Conservation (phyloP, 2,797 vertebrate species). For the Schizothorax lantsangensis region DNA sequence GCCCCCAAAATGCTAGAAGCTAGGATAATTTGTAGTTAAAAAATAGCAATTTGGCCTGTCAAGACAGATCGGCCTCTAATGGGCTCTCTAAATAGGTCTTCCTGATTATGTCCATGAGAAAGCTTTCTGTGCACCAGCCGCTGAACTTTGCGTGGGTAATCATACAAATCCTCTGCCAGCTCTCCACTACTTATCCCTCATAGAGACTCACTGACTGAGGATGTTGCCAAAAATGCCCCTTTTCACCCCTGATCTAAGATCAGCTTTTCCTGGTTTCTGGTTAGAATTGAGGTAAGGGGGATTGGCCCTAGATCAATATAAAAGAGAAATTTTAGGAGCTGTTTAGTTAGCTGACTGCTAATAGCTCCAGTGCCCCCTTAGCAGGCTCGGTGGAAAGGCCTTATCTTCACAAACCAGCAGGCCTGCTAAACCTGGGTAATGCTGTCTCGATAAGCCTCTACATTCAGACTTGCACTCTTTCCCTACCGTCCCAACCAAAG, state of each 20-base stretch:
- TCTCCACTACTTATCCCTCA: slow-evolving; percentile 37
- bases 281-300: not conserved
- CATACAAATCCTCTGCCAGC: slow-evolving; percentile 26
- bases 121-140: not conserved
- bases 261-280: slow-evolving; percentile 5
- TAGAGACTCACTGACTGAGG: slow-evolving; percentile 6
- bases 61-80: slow-evolving; percentile 7
- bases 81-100: slow-evolving; percentile 25
- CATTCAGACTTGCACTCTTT: slow-evolving; percentile 15
- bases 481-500: slow-evolving; percentile 32
- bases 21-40: slow-evolving; percentile 23
- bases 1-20: not conserved
- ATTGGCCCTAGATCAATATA: slow-evolving; percentile 1
- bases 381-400: slow-evolving; percentile 49
- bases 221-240: slow-evolving; percentile 5
- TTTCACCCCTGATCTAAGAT: slow-evolving; percentile 8
- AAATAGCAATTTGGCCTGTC: slow-evolving; percentile 32
- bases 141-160: slow-evolving; percentile 46
- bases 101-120: slow-evolving; percentile 12
- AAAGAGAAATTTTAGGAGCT: slow-evolving; percentile 20
- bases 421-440: slow-evolving; percentile 51
- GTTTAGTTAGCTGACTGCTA: slow-evolving; percentile 36
- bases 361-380: slow-evolving; percentile 48
- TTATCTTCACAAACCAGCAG: slow-evolving; percentile 59
- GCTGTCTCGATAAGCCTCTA: slow-evolving; percentile 51